Conservation (phyloP, 2,113 vertebrate species). For the Hippocampus guttulatus region DNA sequence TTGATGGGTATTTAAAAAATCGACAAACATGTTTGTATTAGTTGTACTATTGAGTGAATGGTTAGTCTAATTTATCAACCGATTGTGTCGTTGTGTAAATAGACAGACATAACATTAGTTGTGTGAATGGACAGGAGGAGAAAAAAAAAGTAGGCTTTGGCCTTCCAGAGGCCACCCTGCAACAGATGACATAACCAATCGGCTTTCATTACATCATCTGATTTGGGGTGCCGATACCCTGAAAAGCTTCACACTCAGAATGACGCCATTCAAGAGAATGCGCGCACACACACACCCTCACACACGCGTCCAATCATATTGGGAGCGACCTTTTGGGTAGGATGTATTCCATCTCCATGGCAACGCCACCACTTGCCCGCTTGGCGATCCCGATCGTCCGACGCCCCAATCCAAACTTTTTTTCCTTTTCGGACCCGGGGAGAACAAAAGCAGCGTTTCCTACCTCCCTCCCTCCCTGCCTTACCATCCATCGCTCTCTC, state of each 20-base stretch:
- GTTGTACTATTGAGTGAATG: neutral
- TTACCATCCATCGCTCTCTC: slow-evolving; percentile 9
- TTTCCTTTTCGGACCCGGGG: slow-evolving; percentile 15
- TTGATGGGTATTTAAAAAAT: too few species aligned
- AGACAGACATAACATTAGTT: neutral
- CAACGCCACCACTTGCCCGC: slow-evolving; percentile 28
- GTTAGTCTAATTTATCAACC: neutral
- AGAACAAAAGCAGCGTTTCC: slow-evolving; percentile 40
- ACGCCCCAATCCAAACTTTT: slow-evolving; percentile 49
- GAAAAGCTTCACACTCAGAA: slow-evolving; percentile 42
- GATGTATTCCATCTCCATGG: slow-evolving; percentile 64
- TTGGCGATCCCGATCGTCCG: slow-evolving; percentile 20
- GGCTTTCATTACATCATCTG: slow-evolving; percentile 45
- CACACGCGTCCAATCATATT: slow-evolving; percentile 5
- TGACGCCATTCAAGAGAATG: slow-evolving; percentile 45
- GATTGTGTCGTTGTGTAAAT: neutral
- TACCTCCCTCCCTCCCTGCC: slow-evolving; percentile 21
- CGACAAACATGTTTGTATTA: neutral
- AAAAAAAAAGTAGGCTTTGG: neutral
- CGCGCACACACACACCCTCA: slow-evolving; percentile 14
- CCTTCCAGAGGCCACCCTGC: neutral
- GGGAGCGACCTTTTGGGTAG: slow-evolving; percentile 53
- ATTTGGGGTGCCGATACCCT: slow-evolving; percentile 24
- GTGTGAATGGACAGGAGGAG: too few species aligned
- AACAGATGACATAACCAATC: slow-evolving; percentile 48